These are phyloP conservation scores for Oryzias curvinotus DNA, from an alignment of 2,113 vertebrate genomes.

Conservation along the genomic window DNA sequence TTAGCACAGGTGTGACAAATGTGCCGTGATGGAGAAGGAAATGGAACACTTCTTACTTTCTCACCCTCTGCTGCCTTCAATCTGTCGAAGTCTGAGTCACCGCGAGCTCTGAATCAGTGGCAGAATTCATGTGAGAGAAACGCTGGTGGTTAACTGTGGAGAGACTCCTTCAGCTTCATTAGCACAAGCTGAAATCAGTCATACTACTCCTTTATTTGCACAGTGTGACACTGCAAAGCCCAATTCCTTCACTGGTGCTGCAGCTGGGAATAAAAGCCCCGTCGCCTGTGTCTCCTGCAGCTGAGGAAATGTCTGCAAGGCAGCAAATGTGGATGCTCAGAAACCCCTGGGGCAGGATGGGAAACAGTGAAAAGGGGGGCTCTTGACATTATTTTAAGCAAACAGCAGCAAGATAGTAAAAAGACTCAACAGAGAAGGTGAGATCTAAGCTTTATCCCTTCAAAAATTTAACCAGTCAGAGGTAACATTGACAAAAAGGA, in stretches of 20 bases:
- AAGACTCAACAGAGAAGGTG: not conserved
- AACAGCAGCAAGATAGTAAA: constrained; percentile 20
- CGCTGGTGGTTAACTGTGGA: not conserved
- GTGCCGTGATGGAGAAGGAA: constrained; percentile 42
- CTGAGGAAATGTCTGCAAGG: constrained; percentile 46
- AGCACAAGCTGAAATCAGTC: constrained; percentile 10
- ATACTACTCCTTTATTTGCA: constrained; percentile 3
- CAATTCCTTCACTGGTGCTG: constrained; percentile 17
- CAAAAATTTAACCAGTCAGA: no score
- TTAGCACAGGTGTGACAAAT: constrained; percentile 46
- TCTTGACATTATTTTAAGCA: constrained; percentile 30
- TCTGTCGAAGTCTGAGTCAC: constrained; percentile 30
- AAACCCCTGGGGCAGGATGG: constrained; percentile 11
- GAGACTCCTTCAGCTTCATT: constrained; percentile 10
- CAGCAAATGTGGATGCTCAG: constrained; percentile 15
- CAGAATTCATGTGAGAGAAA: constrained; percentile 35
- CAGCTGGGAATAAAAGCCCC: constrained; percentile 3
- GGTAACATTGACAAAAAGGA: no score
- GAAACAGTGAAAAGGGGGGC: not conserved
- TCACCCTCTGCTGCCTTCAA: constrained; percentile 33
- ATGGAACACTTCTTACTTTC: constrained; percentile 37
- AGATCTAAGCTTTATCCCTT: no score
- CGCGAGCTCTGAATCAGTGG: constrained; percentile 26
- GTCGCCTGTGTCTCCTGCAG: constrained; percentile 30
- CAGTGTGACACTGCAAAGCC: constrained; percentile 6